Evolutionary conservation across 2,113 vertebrate species (phyloP).

Genomic region (Himantopus leucocephalus): DNA sequence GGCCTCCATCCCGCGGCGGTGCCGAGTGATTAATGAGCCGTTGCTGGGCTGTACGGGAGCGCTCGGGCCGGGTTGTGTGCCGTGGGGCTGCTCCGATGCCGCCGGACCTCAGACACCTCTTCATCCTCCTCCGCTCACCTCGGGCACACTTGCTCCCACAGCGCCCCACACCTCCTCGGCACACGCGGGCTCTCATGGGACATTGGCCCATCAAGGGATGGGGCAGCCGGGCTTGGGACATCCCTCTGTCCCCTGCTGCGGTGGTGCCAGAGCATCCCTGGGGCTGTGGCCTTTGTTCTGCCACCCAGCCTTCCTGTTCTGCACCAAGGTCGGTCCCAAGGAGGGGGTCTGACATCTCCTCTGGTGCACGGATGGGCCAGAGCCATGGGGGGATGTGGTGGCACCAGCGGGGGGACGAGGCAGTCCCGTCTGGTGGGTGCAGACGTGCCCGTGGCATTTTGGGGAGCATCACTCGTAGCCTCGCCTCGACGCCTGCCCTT

Average conservation of each 20-base stretch:
- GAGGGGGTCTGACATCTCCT: accelerated
- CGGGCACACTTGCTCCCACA: accelerated
- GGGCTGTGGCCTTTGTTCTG: background rate
- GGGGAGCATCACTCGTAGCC: background rate
- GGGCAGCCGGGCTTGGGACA: background rate
- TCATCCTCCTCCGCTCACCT: background rate
- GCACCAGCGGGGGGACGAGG: accelerated
- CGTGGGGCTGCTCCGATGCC: accelerated
- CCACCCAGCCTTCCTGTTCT: background rate
- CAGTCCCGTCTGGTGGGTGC: accelerated
- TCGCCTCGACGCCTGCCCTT: accelerated
- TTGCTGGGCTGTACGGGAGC: background rate
- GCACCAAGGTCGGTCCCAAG: background rate
- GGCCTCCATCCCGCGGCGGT: slow-evolving; percentile 66
- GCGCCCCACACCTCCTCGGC: accelerated
- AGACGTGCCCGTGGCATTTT: background rate
- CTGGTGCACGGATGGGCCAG: background rate
- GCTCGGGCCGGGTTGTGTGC: background rate
- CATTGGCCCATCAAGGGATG: accelerated
- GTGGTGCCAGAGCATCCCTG: background rate
- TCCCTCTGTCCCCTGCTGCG: background rate
- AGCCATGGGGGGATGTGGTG: background rate
- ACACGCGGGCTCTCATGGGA: accelerated
- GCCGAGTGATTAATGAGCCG: slow-evolving; percentile 72
- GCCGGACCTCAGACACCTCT: accelerated